Percentiles rank a stretch among this genome's conserved stretches.
Conservation (phyloP, 2,888 invertebrate genomes). For the Fissipunctia ypsillon region DNA sequence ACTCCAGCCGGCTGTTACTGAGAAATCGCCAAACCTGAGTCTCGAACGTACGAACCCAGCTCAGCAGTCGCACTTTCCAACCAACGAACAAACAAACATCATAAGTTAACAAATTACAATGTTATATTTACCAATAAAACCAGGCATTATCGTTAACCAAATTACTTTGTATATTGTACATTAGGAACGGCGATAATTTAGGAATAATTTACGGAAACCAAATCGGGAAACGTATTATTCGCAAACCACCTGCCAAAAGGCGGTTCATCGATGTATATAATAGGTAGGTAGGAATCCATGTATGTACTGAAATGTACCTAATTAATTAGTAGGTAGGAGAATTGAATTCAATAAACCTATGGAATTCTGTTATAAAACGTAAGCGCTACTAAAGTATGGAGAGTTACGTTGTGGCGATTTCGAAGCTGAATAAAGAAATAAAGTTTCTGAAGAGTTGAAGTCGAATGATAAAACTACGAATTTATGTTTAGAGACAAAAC, state of each 20-base stretch:
- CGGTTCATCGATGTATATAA: background rate
- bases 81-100: background rate
- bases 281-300: background rate
- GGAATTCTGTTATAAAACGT: background rate
- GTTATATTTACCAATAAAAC: conserved; percentile 8
- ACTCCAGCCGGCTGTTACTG: too few species aligned
- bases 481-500: conserved; percentile 48
- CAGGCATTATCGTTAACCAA: conserved; percentile 15
- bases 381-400: conserved; percentile 8
- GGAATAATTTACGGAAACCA: conserved; percentile 33
- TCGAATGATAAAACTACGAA: conserved; percentile 46
- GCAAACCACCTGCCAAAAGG: conserved; percentile 9
- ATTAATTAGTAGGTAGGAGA: conserved; percentile 17
- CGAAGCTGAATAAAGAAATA: conserved; percentile 37
- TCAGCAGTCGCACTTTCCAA: background rate
- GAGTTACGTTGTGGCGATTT: conserved; percentile 28
- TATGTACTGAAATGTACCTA: conserved; percentile 15
- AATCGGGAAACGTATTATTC: conserved; percentile 16
- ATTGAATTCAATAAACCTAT: conserved; percentile 12
- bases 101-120: conserved; percentile 15
- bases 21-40: background rate
- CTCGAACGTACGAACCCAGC: background rate
- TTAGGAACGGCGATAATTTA: conserved; percentile 13
- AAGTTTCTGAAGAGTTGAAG: conserved; percentile 37
- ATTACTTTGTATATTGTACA: conserved; percentile 8